Evolutionary conservation across 1,140 invertebrate genomes (phyloP).

Genomic region (Venturia canescens): DNA sequence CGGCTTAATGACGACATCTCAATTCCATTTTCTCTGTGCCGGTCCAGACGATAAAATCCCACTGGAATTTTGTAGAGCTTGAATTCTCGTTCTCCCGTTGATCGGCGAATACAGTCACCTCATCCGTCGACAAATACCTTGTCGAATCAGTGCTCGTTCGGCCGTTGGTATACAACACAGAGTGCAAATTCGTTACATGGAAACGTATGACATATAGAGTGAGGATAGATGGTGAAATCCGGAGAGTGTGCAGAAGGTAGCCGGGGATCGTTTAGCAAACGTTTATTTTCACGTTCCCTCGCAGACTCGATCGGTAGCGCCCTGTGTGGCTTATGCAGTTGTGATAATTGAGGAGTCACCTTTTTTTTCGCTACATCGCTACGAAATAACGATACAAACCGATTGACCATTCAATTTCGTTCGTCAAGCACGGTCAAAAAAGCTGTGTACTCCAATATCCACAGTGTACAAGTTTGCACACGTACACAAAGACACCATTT

Average conservation of each 20-base stretch:
- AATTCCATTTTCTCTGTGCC: not conserved
- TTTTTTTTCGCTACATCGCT: constrained; percentile 37
- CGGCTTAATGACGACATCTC: too few species aligned
- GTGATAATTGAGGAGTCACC: constrained; percentile 46
- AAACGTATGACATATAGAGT: not conserved
- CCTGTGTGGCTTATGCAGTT: constrained; percentile 10
- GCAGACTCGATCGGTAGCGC: not conserved
- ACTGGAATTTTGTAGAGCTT: constrained; percentile 30
- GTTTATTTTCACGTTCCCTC: constrained; percentile 44
- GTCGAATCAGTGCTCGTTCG: constrained; percentile 58
- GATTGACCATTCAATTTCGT: constrained; percentile 39
- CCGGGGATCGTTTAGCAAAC: constrained; percentile 40
- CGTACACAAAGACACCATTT: not conserved
- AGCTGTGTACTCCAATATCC: not conserved
- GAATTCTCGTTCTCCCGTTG: constrained; percentile 46
- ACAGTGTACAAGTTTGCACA: not conserved
- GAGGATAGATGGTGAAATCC: not conserved
- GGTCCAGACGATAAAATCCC: not conserved
- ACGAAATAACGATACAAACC: constrained; percentile 32
- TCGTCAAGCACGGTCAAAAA: constrained; percentile 20
- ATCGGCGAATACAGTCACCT: constrained; percentile 43
- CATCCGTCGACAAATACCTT: constrained; percentile 59
- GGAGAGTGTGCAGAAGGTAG: not conserved
- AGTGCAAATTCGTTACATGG: not conserved
- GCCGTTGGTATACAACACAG: constrained; percentile 43